Percentiles rank a stretch among this genome's conserved stretches.
phyloP scores from a whole-genome alignment of 2,113 vertebrate genomes.

The Guaruba guarouba region DNA sequence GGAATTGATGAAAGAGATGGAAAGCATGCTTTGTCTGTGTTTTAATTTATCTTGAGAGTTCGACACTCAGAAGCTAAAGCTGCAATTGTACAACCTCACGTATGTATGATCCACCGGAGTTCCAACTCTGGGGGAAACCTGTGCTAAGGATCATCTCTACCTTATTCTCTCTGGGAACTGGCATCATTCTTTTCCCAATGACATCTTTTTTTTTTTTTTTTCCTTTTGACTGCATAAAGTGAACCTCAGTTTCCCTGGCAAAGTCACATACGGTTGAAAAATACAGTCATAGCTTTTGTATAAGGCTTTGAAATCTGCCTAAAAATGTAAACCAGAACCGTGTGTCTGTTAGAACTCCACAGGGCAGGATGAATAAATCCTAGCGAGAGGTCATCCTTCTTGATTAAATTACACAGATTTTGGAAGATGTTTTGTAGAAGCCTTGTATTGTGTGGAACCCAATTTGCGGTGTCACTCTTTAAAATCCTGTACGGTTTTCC shows the following conservation, averaged over 20 bases:
- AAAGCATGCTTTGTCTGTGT: background rate
- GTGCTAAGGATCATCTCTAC: background rate
- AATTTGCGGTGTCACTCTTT: background rate
- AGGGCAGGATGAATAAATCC: background rate
- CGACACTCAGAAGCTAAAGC: accelerated
- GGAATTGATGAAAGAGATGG: background rate
- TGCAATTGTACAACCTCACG: accelerated
- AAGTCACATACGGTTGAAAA: background rate
- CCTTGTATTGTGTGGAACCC: background rate
- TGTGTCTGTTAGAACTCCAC: background rate
- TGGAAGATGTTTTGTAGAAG: background rate
- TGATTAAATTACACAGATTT: background rate
- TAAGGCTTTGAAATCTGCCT: background rate
- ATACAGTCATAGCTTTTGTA: background rate
- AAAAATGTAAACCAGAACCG: background rate
- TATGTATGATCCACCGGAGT: background rate
- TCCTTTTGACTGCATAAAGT: background rate
- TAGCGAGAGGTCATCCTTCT: background rate
- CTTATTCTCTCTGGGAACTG: background rate
- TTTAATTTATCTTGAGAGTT: background rate
- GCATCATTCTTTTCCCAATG: background rate
- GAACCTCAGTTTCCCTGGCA: background rate
- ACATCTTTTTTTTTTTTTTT: background rate
- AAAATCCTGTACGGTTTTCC: background rate
- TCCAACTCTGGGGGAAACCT: background rate